phyloP scores from a whole-genome alignment of 2,888 invertebrate genomes.

The Hipparchia semele region DNA sequence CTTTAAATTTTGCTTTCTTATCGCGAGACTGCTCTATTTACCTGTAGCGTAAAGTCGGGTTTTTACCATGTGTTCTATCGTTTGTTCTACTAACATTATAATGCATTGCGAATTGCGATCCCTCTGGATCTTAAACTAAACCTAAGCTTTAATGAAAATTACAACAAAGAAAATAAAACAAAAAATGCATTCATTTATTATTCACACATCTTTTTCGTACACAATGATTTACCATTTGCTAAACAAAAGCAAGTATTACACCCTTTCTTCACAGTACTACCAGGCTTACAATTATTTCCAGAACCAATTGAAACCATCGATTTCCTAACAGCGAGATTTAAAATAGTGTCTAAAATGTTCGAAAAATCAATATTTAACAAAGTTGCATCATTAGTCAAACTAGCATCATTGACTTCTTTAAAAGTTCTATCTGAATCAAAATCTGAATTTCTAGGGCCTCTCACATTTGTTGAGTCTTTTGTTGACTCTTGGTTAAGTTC shows the following conservation, averaged over 20 bases:
- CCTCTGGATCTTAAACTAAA: too few relatives aligned
- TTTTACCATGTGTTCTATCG: too few relatives aligned
- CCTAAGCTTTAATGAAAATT: too few relatives aligned
- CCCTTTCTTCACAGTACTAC: conserved; percentile 42
- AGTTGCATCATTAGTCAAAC: background rate
- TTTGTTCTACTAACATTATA: too few relatives aligned
- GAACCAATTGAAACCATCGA: conserved; percentile 54
- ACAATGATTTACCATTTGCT: conserved; percentile 60
- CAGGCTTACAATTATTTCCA: conserved; percentile 52
- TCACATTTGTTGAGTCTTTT: background rate
- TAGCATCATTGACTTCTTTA: background rate
- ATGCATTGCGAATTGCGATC: too few relatives aligned
- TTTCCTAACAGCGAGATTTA: conserved; percentile 53
- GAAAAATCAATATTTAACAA: conserved; percentile 40
- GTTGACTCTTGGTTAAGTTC: background rate
- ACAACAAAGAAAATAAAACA: background rate
- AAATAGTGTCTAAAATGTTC: conserved; percentile 49
- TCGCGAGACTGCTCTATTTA: too few relatives aligned
- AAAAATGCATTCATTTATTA: conserved; percentile 30
- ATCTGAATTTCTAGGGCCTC: background rate
- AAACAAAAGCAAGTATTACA: conserved; percentile 67
- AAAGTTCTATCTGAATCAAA: background rate
- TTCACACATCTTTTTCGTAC: conserved; percentile 56
- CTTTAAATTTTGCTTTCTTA: too few relatives aligned
- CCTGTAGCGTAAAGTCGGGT: too few relatives aligned